These are phyloP conservation scores for Mesembrinibis cayennensis DNA, from an alignment of 2,113 vertebrate genomes.

Conservation along the genomic window DNA sequence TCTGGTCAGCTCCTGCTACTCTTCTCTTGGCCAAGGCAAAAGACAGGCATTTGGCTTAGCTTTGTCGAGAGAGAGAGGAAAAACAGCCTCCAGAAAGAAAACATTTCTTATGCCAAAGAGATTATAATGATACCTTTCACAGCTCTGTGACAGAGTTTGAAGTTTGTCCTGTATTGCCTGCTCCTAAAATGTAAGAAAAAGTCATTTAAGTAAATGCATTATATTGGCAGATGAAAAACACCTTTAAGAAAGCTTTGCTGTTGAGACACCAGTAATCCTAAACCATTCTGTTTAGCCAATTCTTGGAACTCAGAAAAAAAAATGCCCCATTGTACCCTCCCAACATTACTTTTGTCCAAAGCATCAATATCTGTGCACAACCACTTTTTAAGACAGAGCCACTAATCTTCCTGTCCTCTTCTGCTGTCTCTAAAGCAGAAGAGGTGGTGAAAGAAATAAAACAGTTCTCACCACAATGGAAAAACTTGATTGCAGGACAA, in stretches of 20 bases:
- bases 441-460: not conserved
- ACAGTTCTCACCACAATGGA: not conserved
- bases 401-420: not conserved
- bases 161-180: conserved; percentile 82
- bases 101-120: not conserved
- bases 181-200: conserved; percentile 74
- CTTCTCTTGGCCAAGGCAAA: not conserved
- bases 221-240: not conserved
- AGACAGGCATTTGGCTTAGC: not conserved
- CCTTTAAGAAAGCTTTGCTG: not conserved
- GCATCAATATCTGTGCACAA: not conserved
- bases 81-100: not conserved
- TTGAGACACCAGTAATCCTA: not conserved
- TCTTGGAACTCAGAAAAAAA: not conserved
- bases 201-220: not conserved
- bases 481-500: not conserved
- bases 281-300: not conserved
- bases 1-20: not conserved
- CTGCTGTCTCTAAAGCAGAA: not conserved
- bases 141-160: conserved; percentile 76
- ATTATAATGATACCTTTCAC: conserved; percentile 83
- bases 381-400: not conserved
- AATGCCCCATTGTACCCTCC: not conserved
- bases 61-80: not conserved
- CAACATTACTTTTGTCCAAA: not conserved